phyloP scores from a whole-genome alignment of 2,113 vertebrate genomes.

The Platysteira castanea region DNA sequence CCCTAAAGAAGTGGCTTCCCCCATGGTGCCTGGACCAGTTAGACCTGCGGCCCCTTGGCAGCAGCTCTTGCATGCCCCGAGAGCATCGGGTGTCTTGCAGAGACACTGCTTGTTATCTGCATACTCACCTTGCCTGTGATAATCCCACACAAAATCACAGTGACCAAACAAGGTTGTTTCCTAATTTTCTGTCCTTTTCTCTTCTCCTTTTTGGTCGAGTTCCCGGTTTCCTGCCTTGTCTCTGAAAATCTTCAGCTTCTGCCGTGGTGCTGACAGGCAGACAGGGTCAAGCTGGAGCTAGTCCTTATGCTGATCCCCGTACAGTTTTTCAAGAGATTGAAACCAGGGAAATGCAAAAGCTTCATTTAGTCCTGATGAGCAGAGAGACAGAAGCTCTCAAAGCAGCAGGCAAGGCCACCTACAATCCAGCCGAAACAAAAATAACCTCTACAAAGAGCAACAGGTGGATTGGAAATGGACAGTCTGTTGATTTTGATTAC shows the following conservation, averaged over 20 bases:
- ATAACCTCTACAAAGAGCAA: background rate
- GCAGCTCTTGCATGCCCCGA: fast-evolving
- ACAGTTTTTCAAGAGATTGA: background rate
- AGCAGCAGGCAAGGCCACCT: background rate
- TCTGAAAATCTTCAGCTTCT: background rate
- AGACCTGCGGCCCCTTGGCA: background rate
- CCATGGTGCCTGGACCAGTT: background rate
- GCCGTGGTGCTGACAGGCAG: background rate
- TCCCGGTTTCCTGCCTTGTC: background rate
- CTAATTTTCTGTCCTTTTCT: background rate
- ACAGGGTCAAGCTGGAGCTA: background rate
- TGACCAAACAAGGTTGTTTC: background rate
- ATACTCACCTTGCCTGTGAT: background rate
- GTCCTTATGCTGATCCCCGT: background rate
- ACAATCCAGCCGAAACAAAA: background rate
- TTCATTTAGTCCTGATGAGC: background rate
- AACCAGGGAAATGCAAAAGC: background rate
- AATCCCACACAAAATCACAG: background rate
- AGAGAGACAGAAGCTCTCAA: background rate
- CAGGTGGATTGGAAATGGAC: background rate
- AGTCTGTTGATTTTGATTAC: background rate
- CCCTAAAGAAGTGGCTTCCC: background rate
- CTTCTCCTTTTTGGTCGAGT: background rate
- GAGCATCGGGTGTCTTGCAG: background rate
- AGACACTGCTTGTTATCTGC: background rate